Conservation (phyloP, 2,113 vertebrate species). For the Heliornis fulica region DNA sequence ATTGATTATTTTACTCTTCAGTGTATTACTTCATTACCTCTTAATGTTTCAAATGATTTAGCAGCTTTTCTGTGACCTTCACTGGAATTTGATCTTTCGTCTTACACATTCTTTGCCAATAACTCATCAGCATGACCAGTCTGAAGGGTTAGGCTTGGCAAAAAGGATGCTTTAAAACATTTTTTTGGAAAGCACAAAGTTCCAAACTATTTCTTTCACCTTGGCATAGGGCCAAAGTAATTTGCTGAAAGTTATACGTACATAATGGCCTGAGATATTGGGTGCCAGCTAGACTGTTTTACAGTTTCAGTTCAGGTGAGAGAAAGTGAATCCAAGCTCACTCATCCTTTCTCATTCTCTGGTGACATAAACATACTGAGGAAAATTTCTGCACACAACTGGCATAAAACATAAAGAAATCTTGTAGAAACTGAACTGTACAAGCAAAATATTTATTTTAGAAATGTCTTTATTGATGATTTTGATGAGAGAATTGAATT, state of each 20-base stretch:
- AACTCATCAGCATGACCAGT: not conserved
- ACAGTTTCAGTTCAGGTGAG: not conserved
- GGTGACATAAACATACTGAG: not conserved
- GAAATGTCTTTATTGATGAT: too few relatives aligned
- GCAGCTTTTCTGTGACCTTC: not conserved
- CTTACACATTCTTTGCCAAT: not conserved
- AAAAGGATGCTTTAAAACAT: not conserved
- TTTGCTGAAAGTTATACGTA: not conserved
- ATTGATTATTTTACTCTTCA: constrained; percentile 10
- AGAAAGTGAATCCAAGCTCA: not conserved
- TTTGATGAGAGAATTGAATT: too few relatives aligned
- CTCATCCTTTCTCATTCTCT: not conserved
- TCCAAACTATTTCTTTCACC: not conserved
- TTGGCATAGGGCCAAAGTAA: not conserved
- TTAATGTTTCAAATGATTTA: not conserved
- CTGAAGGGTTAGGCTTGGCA: not conserved
- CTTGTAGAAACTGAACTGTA: not conserved
- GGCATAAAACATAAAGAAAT: not conserved
- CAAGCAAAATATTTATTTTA: not conserved
- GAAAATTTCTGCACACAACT: not conserved
- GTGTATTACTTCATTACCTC: not conserved
- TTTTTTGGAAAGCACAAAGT: not conserved
- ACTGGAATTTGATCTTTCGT: not conserved
- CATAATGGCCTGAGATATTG: not conserved
- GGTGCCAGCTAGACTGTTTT: not conserved